Base-by-base conservation (phyloP, 2,113 vertebrate genomes). In the Petaurus breviceps region DNA sequence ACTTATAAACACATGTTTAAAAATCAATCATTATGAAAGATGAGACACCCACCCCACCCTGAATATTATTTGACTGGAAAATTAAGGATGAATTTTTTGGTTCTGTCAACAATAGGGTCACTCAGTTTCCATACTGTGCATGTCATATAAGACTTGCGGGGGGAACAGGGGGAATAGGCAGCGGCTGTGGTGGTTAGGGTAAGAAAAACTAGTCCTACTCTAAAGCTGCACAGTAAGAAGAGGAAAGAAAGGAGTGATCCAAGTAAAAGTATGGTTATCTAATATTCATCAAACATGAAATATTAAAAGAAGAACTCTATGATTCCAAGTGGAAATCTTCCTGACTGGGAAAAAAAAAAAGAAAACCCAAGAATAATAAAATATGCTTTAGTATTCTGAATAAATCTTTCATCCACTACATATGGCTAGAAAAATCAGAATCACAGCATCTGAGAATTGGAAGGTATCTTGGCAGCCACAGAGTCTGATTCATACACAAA, bases 1-100 rank as follows among this genome's bases (percentile, higher is more conserved):
- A 77, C 43, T 90, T 68, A 94, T 47, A 96, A 93, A 95, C 89
- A 50, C 43, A 53, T 61, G 89, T 47, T 61, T 94, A 91, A 93
- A 94, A 54, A 54, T 54, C 22, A 52, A 22, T 3, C 0, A 90
- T 23, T 94, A 68, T 28, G 89, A 68, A 11, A 95, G 25, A 43
- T 51, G 95, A 96, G 24, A 55, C 0, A 54, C 53, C 3, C 54
- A 55, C 24, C 19, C 43, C 14, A 93, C 0, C 47, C 91, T 28
- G 68, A 94, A 92, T 9, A 77, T 0, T 47, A 10, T 51, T 0
- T 19, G 23, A 91, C 49, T n/a, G 50, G 10, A 93, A 89, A 95
- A 93, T 12, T 89, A 84, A 2, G 43, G 8, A 54, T 91, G 92
- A 53, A 53, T 46, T 90, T 90, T 96, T 68, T 89, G 22, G 57